Conservation (phyloP, 2,113 vertebrate species). For the Otus sunia region DNA sequence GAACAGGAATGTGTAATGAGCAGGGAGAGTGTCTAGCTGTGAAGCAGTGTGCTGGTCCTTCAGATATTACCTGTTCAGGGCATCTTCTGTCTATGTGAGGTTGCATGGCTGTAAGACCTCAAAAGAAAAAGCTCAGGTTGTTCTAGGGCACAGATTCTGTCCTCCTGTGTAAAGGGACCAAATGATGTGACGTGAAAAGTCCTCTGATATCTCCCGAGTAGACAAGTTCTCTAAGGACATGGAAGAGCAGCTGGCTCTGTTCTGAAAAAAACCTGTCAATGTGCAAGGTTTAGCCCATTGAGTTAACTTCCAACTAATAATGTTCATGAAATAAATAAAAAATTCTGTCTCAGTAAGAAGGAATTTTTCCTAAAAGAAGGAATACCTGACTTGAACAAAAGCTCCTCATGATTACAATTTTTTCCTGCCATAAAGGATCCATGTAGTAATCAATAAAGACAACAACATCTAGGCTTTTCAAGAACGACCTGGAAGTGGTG, state of each 20-base stretch:
- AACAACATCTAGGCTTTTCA: neutral
- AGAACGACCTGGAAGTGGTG: neutral
- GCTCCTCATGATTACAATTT: neutral
- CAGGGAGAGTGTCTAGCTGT: neutral
- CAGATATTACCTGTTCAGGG: neutral
- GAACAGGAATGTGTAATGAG: neutral
- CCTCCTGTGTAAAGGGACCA: neutral
- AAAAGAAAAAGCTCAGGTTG: neutral
- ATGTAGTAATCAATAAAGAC: neutral
- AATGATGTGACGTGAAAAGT: neutral
- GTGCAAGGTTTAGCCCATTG: neutral
- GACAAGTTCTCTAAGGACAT: neutral
- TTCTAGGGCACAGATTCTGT: neutral
- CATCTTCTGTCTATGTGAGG: neutral
- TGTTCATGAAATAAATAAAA: neutral
- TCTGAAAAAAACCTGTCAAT: neutral
- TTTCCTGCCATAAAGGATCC: neutral
- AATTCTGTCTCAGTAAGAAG: neutral
- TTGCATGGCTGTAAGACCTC: neutral
- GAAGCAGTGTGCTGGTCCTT: neutral
- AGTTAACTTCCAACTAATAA: neutral
- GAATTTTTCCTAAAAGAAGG: neutral
- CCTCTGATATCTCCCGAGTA: neutral
- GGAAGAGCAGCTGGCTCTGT: neutral
- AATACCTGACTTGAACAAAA: neutral